Base-by-base conservation (phyloP, 2,797 vertebrate genomes). In the Myotis findleyi region DNA sequence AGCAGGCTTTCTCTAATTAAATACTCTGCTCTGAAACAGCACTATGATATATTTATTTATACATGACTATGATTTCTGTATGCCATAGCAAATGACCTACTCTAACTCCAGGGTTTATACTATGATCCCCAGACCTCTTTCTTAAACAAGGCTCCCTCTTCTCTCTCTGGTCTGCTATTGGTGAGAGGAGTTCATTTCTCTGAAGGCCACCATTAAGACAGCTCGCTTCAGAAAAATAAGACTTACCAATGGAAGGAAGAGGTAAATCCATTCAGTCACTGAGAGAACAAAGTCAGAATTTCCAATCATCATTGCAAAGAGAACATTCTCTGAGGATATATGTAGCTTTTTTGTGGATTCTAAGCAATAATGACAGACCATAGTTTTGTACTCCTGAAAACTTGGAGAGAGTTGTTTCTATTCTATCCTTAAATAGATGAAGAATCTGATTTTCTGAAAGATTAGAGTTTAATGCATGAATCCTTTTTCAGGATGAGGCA, bases 401-500 rank as follows among this genome's bases (percentile, higher is more conserved):
- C 53, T 41, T 18, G 2, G 8, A 55, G 16, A 92, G 20, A 85
- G 25, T 25, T 85, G 66, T 12, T 93, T 88, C 27, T 94, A 38
- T 86, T 81, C n/a, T 68, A 10, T 51, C n/a, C n/a, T 90, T 57
- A 73, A 88, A 11, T 27, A 90, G 27, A 69, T 44, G 69, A 95
- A 76, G 23, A 66, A 93, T 17, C 4, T 9, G 41, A 69, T 87
- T 91, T 93, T 55, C 30, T 75, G 33, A 83, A 89, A 83, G 27
- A 73, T 10, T 62, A 91, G 71, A 93, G 23, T 20, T 88, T 85
- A 88, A 81, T 75, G n/a, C 16, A 73, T 38, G 41, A 92, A 94
- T 85, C 18, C 17, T 69, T 93, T 83, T 41, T 66, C 33, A 93
- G 44, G 44, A 94, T 33, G 33, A 77, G 7, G 30, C 25, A 94